Evolutionary conservation across 1,140 invertebrate genomes (phyloP), one percentile per base, ranked within the genome.

Genomic region (Laodelphax striatellus): DNA sequence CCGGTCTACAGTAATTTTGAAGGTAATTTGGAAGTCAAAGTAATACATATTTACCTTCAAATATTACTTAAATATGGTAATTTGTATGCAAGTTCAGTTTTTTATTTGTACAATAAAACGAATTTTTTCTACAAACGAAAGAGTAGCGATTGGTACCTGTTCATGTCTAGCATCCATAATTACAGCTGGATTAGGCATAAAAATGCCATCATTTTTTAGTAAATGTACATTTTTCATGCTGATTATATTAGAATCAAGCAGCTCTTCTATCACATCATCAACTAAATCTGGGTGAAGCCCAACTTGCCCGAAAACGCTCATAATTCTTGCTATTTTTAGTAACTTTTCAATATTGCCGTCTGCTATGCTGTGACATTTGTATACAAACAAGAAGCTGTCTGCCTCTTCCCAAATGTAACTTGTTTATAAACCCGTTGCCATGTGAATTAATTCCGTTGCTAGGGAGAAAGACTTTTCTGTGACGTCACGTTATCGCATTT

Each of bases 401-500:
- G 34, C 34, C n/a, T 38, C 9, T 13, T 38, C 34, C 10, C 34
- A 38, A 11, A 38, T 38, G 24, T 2, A 28, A 50, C 14, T 17
- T 50, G 46, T 50, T 50, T 50, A 50, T 17, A 50, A 38, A 50
- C 16, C 16, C 21, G 46, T 50, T 50, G 46, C 46, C 14, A 50
- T 11, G 46, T 8, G 16, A 50, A 50, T 17, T 38, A 9, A 50
- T 50, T 50, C 14, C n/a, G 46, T 50, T 50, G 46, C 46, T 50
- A 50, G 16, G 46, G 46, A 50, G 21, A 50, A 50, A 50, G 16
- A 50, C 21, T 1, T 44, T 44, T 50, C 21, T 9, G 46, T 50
- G 46, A 50, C 46, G 46, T 50, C 46, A 50, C 5, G 46, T 50
- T 50, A 50, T 50, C 46, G 46, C 21, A 50, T 50, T 50, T 50